Base-by-base conservation (phyloP, 2,888 invertebrate species). In the Cerastis rubricosa region DNA sequence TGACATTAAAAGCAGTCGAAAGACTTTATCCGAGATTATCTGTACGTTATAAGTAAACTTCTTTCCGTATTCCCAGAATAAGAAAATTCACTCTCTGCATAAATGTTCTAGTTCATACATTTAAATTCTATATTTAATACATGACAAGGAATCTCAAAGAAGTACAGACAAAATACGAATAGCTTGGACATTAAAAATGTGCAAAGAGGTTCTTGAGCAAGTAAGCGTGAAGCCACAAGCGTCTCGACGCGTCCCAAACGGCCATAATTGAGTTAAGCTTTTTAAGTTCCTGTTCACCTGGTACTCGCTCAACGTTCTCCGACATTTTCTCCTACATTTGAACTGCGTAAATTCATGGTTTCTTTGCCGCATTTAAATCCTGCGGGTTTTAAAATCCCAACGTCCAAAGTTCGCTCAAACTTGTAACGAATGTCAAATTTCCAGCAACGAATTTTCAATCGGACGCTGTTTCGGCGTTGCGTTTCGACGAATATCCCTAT, bases 231-330 rank as follows among this genome's bases (percentile, higher is more conserved):
- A 91, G 91, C 91, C 90, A 82, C 90, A 84, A 84, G 86, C 88
- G 88, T 86, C 90, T 89, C 89, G 76, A 63, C 84, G 89, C 87
- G 81, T 78, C 84, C 81, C 78, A 84, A 89, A 88, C 90, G 88
- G 74, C 90, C 85, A 86, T 93, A 93, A 94, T 94, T 91, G 90
- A 92, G 91, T 93, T 93, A 93, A 92, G 92, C 91, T 92, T 90
- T 94, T 91, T 90, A 90, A 85, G 85, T 85, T 87, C 80, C 89
- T 92, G 89, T 87, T 88, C 88, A 88, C 91, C 89, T 90, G 89
- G 87, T 88, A 84, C 77, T 80, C 63, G 76, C 51, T 51, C 59
- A 47, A 70, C 70, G 14, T 72, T 59, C 47, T 63, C 25, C 57
- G 47, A 59, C 69, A 74, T 84, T 79, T 71, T 84, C 61, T 69